Conservation (phyloP, 2,888 invertebrate species). For the Lumbricus terrestris region DNA sequence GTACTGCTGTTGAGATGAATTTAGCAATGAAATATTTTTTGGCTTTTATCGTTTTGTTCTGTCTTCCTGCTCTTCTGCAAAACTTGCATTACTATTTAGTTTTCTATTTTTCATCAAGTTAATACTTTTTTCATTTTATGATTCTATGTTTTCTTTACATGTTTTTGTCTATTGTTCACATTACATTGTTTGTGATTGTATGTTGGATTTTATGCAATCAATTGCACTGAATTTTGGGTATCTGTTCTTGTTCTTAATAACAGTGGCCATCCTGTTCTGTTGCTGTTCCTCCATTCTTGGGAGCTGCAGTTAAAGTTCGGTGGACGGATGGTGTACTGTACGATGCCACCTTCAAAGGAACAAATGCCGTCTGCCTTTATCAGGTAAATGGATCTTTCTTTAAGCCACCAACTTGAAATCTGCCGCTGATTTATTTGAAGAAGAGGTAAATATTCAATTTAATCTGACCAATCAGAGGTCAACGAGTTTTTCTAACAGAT, state of each 20-base stretch:
- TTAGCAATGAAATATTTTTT: no score
- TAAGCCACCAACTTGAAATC: not conserved
- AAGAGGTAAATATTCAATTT: not conserved
- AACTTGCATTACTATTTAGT: no score
- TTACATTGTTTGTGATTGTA: not conserved
- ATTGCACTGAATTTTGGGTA: not conserved
- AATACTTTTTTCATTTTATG: no score
- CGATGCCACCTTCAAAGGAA: slow-evolving; percentile 52
- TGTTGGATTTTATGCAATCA: not conserved
- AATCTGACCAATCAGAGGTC: not conserved
- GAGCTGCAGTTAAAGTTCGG: slow-evolving; percentile 63
- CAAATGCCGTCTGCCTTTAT: slow-evolving; percentile 45
- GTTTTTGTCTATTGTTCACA: not conserved
- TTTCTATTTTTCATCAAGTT: no score
- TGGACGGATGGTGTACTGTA: slow-evolving; percentile 64
- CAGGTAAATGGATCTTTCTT: slow-evolving; percentile 45
- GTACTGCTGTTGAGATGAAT: no score
- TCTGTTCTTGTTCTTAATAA: not conserved
- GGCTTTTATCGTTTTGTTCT: no score
- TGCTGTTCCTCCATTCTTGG: slow-evolving; percentile 56
- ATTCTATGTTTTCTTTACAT: not conserved
- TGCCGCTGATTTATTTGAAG: not conserved
- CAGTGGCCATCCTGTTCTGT: slow-evolving; percentile 9
- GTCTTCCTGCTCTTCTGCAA: no score
- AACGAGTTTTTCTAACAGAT: no score